Percentiles rank a stretch among this genome's conserved stretches.
Conservation (phyloP, 2,797 vertebrate genomes). For the Labroides dimidiatus region DNA sequence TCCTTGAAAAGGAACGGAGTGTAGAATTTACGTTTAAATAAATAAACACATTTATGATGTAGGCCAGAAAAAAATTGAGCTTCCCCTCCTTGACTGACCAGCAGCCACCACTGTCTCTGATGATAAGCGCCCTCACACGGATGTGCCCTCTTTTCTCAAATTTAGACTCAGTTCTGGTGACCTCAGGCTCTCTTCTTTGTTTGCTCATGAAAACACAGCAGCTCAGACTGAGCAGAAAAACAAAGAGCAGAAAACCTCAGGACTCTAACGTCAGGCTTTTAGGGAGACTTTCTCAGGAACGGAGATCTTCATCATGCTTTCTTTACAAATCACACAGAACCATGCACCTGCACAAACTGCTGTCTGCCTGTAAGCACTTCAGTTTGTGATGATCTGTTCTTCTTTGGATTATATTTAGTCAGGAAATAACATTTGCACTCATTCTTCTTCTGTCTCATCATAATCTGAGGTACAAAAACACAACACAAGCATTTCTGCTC, state of each 20-base stretch:
- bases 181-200: constrained; percentile 43
- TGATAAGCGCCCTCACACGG: constrained; percentile 14
- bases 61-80: no score
- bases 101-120: no score
- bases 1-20: no score
- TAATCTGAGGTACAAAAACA: no score
- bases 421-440: no score
- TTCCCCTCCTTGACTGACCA: no score
- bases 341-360: constrained; percentile 64
- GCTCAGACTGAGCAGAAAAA: constrained; percentile 13
- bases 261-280: constrained; percentile 29
- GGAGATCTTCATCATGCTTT: constrained; percentile 33
- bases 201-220: constrained; percentile 35
- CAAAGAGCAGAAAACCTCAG: no score
- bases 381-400: neutral
- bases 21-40: no score
- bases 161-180: constrained; percentile 27
- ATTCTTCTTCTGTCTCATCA: neutral
- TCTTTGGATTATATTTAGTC: neutral
- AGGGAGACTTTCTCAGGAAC: constrained; percentile 25
- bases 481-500: no score
- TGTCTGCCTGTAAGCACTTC: constrained; percentile 19
- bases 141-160: constrained; percentile 39
- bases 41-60: no score
- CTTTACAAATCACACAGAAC: constrained; percentile 46